Evolutionary conservation across 1,140 invertebrate species (phyloP).

Genomic region (Lordiphosa clarofinis): DNA sequence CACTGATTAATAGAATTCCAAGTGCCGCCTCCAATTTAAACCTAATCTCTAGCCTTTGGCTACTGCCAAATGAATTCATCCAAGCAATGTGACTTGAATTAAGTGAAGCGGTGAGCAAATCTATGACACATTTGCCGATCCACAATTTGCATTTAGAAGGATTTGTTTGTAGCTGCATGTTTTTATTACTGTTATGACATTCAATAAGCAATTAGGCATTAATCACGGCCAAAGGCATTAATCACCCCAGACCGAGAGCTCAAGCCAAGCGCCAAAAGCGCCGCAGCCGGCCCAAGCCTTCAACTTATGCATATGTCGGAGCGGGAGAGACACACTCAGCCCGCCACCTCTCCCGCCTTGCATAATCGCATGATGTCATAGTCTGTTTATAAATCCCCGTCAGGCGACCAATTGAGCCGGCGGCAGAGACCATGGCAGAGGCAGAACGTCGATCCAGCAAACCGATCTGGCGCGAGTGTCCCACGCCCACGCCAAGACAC

Average conservation of each 20-base stretch:
- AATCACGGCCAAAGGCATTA: conserved; percentile 51
- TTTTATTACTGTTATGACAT: conserved; percentile 71
- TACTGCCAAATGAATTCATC: no score
- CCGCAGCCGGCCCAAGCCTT: conserved; percentile 56
- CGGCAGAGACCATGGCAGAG: conserved; percentile 3
- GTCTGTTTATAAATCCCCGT: conserved; percentile 61
- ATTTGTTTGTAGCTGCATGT: conserved; percentile 46
- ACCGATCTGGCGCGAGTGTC: conserved; percentile 33
- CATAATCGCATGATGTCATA: conserved; percentile 67
- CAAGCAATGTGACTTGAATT: not conserved
- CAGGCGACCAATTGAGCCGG: conserved; percentile 31
- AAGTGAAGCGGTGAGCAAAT: conserved; percentile 5
- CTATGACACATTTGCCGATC: conserved; percentile 11
- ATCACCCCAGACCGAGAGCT: conserved; percentile 5
- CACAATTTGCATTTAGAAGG: conserved; percentile 64
- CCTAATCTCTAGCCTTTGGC: no score
- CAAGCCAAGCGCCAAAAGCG: conserved; percentile 21
- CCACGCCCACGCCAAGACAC: conserved; percentile 69
- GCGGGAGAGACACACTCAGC: conserved; percentile 3
- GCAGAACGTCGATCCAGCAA: conserved; percentile 12
- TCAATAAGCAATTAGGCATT: conserved; percentile 73
- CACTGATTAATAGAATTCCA: no score
- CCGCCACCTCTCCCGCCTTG: conserved; percentile 13
- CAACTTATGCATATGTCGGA: conserved; percentile 52
- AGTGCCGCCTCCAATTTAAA: no score